phyloP scores from a whole-genome alignment of 2,113 vertebrate genomes.

The Bos javanicus region DNA sequence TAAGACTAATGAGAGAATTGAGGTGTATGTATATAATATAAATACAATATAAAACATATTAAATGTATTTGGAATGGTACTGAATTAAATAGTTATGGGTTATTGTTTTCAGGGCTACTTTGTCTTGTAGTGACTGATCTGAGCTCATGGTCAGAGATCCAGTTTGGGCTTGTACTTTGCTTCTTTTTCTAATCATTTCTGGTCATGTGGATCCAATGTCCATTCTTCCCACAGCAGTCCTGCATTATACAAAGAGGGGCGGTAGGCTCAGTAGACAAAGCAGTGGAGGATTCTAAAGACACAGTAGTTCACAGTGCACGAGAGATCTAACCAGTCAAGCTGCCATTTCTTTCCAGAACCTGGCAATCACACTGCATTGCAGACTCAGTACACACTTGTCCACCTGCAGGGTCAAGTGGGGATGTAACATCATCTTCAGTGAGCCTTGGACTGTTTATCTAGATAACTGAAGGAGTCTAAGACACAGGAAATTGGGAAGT shows the following conservation, averaged over 20 bases:
- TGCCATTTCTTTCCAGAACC: constrained; percentile 63
- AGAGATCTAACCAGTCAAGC: constrained; percentile 59
- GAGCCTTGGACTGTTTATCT: constrained; percentile 59
- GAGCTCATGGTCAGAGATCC: background rate
- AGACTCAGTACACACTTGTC: constrained; percentile 48
- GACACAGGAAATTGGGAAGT: constrained; percentile 42
- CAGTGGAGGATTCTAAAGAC: constrained; percentile 58
- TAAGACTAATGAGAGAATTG: background rate
- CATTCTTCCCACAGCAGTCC: background rate
- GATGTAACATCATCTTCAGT: constrained; percentile 50
- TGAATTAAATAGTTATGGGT: background rate
- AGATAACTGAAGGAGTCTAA: constrained; percentile 60
- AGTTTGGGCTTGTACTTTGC: background rate
- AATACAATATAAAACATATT: background rate
- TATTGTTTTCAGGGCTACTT: background rate
- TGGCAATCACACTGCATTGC: constrained; percentile 38
- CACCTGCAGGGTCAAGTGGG: constrained; percentile 49
- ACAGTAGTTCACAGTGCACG: constrained; percentile 39
- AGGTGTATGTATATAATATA: background rate
- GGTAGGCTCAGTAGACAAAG: constrained; percentile 40
- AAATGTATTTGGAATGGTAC: background rate
- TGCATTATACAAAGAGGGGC: background rate
- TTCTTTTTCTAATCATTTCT: background rate
- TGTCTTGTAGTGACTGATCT: background rate
- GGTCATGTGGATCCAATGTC: background rate